Base-by-base conservation (phyloP, 2,113 vertebrate genomes). In the Psittacula cyanocephala region DNA sequence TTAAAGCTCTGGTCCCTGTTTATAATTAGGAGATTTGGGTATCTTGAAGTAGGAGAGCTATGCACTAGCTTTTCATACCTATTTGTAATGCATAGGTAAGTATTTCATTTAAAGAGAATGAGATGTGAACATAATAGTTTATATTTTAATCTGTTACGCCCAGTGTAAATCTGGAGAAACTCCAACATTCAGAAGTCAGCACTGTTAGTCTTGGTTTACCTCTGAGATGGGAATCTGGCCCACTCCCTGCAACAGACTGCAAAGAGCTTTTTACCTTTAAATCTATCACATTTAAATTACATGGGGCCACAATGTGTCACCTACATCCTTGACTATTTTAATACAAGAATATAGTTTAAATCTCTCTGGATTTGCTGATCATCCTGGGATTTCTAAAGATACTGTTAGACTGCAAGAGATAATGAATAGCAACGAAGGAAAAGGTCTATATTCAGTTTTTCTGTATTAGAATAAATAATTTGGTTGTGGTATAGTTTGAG, bases 261-360 rank as follows among this genome's bases (percentile, higher is more conserved):
- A 60, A 89, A 81, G 81, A 95, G 81, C 75, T 80, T 96, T 94
- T 89, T 95, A 70, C 81, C 77, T 97, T 95, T 96, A 92, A 93
- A 96, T 93, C 59, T 87, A 85, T 96, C 70, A 50, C 78, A 91
- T 81, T 95, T 95, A 96, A 91, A 92, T 95, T 97, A 94, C 86
- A 60, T 44, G 71, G 84, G 86, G 81, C 96, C 83, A 77, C 75
- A 79, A 81, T 0, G 5, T 80, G 77, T 93, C 95, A 96, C 86
- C 92, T 96, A 92, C 81, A 89, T 96, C 93, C 91, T 94, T 80
- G 93, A 96, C 96, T 95, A 94, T 97, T 96, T 96, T 96, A 96
- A 95, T 95, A 85, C 86, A 96, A 85, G 87, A 96, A 92, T 95
- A 92, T 92, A 76, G 80, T 91, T 94, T 92, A 94, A 96, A 94